Percentiles rank a stretch among this genome's conserved stretches.
Conservation (phyloP, 2,797 vertebrate genomes). For the Choloepus didactylus region DNA sequence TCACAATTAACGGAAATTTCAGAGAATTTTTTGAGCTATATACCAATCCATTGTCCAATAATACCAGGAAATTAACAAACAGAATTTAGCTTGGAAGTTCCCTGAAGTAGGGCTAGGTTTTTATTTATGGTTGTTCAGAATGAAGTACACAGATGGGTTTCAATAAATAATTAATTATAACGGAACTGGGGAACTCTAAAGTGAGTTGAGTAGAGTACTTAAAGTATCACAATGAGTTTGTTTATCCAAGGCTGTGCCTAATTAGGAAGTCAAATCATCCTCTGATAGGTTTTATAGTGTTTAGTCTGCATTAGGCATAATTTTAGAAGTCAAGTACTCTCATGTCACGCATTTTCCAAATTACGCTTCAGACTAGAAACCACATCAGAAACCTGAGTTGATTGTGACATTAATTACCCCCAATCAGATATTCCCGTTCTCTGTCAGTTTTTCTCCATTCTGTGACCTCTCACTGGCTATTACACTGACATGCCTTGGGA, state of each 20-base stretch:
- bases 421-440: not conserved
- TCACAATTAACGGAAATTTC: conserved; percentile 57
- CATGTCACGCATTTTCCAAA: conserved; percentile 71
- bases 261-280: conserved; percentile 52
- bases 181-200: conserved; percentile 57
- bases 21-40: conserved; percentile 22
- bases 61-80: conserved; percentile 65
- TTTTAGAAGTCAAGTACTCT: conserved; percentile 73
- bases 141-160: conserved; percentile 70
- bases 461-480: not conserved
- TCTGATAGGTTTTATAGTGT: conserved; percentile 43
- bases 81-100: conserved; percentile 50
- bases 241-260: conserved; percentile 49
- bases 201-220: conserved; percentile 26
- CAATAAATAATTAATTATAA: conserved; percentile 81
- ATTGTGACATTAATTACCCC: conserved; percentile 43
- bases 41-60: conserved; percentile 27
- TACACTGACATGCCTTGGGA: not conserved
- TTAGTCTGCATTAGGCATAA: conserved; percentile 65
- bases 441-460: not conserved
- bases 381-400: conserved; percentile 60
- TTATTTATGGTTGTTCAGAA: conserved; percentile 68
- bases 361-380: conserved; percentile 66
- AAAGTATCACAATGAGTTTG: conserved; percentile 54
- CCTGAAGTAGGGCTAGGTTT: conserved; percentile 50